Percentiles rank a stretch among this genome's conserved stretches.
Evolutionary conservation across 2,113 vertebrate species (phyloP).

Genomic region (Thermophis baileyi): DNA sequence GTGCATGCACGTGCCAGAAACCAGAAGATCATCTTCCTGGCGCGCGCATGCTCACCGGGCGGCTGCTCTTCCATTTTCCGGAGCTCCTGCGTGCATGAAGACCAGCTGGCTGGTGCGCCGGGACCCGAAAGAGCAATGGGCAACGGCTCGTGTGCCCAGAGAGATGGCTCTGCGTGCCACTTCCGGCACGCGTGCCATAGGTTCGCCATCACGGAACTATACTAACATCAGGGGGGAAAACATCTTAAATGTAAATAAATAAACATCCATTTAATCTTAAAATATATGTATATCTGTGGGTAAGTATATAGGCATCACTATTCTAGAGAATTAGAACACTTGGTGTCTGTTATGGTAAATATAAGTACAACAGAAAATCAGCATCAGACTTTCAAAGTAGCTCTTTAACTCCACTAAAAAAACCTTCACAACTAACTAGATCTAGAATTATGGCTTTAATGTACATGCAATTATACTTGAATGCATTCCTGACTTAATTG

Average conservation of each 20-base stretch:
- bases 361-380: not conserved
- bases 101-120: no score
- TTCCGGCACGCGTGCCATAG: no score
- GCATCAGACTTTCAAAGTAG: not conserved
- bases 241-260: not conserved
- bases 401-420: not conserved
- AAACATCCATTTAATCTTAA: not conserved
- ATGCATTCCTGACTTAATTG: not conserved
- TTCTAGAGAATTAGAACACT: not conserved
- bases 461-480: not conserved
- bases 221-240: not conserved
- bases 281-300: not conserved
- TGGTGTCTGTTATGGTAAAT: not conserved
- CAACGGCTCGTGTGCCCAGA: no score
- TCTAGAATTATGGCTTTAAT: not conserved
- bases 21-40: no score
- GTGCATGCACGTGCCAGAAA: no score
- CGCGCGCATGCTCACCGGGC: no score
- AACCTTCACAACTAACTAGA: not conserved
- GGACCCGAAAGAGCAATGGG: no score
- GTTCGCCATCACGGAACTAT: not conserved
- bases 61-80: no score
- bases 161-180: no score
- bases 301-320: not conserved
- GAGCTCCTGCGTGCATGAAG: no score